Conservation (phyloP, 1,140 invertebrate genomes). For the Aphis gossypii region DNA sequence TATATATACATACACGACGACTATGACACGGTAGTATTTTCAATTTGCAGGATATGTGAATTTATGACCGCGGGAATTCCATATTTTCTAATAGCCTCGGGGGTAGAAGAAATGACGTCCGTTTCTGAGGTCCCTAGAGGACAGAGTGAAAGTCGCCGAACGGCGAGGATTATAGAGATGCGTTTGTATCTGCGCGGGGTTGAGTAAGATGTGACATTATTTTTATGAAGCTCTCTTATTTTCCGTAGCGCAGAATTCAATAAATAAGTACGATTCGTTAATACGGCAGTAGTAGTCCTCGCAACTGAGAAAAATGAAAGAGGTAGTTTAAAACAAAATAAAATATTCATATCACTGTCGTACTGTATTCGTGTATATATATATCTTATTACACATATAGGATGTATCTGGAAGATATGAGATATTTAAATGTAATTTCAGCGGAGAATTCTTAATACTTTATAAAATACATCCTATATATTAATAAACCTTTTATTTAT, state of each 20-base stretch:
- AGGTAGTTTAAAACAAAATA: background rate
- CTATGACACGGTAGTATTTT: background rate
- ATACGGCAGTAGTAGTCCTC: background rate
- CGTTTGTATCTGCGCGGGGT: background rate
- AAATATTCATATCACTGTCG: background rate
- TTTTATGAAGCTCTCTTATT: slow-evolving; percentile 21
- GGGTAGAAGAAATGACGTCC: slow-evolving; percentile 34
- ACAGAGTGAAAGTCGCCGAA: background rate
- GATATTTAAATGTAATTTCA: background rate
- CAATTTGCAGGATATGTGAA: slow-evolving; percentile 28
- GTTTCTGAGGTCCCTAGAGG: background rate
- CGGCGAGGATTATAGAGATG: background rate
- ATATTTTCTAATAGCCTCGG: slow-evolving; percentile 18
- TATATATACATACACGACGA: background rate
- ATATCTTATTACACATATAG: background rate
- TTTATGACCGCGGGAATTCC: slow-evolving; percentile 2
- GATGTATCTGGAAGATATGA: background rate
- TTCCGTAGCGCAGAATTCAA: background rate
- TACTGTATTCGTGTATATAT: background rate
- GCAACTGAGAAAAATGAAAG: background rate
- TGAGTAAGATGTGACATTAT: slow-evolving; percentile 25
- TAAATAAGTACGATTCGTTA: slow-evolving; percentile 9
- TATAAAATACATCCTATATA: background rate
- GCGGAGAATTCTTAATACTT: background rate
- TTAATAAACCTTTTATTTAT: background rate